phyloP scores from a whole-genome alignment of 2,113 vertebrate genomes.

The Rhinopomastus cyanomelas region DNA sequence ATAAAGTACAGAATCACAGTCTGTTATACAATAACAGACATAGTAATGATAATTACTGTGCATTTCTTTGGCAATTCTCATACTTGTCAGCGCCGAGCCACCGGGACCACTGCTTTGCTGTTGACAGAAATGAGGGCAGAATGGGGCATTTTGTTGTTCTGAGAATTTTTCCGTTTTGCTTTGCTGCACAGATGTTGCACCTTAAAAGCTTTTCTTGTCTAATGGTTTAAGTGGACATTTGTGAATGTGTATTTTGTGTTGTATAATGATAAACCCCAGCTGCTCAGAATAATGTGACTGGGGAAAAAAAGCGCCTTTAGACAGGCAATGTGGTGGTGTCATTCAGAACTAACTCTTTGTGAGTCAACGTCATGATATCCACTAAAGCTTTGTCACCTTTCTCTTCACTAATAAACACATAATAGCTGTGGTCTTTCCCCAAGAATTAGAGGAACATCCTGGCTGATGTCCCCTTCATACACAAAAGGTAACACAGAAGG shows the following conservation, averaged over 20 bases:
- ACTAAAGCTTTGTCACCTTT: background rate
- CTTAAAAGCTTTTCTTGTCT: background rate
- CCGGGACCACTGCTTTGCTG: background rate
- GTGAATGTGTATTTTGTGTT: background rate
- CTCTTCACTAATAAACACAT: background rate
- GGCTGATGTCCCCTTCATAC: background rate
- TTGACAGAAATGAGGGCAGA: background rate
- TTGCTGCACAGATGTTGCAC: background rate
- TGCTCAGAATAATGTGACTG: background rate
- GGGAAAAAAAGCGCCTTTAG: background rate
- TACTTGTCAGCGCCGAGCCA: conserved; percentile 1
- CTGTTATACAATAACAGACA: conserved; percentile 72
- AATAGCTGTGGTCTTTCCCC: background rate
- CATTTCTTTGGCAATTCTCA: conserved; percentile 56
- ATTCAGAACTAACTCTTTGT: background rate
- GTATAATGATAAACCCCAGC: background rate
- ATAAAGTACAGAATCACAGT: conserved; percentile 63
- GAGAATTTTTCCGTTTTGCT: background rate
- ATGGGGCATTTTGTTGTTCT: background rate
- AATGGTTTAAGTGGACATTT: background rate
- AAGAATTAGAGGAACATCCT: background rate
- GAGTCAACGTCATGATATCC: background rate
- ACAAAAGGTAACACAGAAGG: background rate
- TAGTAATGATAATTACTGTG: conserved; percentile 65
- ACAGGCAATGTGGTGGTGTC: background rate